Evolutionary conservation across 1,140 invertebrate genomes (phyloP), one percentile per base, ranked within the genome.

Genomic region (Triops cancriformis): DNA sequence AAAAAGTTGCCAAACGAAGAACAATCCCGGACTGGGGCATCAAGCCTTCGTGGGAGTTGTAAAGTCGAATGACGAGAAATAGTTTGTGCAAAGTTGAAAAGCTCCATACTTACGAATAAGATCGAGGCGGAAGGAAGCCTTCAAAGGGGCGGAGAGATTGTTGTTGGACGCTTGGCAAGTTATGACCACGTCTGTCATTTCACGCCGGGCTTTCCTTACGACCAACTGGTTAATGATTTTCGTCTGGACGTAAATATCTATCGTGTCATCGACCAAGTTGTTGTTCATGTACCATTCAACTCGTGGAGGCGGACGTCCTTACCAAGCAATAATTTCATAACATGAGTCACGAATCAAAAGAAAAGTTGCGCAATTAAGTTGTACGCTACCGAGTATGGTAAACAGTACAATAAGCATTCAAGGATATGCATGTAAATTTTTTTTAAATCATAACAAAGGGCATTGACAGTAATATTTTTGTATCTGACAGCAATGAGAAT

Each of bases 81-180:
- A n/a, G 23, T n/a, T 64, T 64, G 14, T 4, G 18, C 18, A 64
- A n/a, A 64, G 14, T 0, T 64, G 6, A 18, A 23, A n/a, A 64
- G 14, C 14, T 9, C 51, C 18, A 64, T 23, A 64, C 51, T 64
- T 64, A 64, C 51, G 51, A 18, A 64, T 23, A 23, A 64, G 51
- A 18, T 64, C 51, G 14, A 64, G 51, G 3, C 51, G 51, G 51
- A 64, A 64, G 10, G 51, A 64, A 6, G 51, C 18, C 18, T 64
- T 64, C n/a, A 64, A 64, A 64, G 51, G 51, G n/a, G 51, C 23
- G 18, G 51, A 12, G 18, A 64, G n/a, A 14, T 64, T 64, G 51
- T 64, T 64, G 51, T 64, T 64, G 14, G 51, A 64, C 51, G 51
- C 51, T 64, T 64, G 51, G 51, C 51, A 64, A 64, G 51, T 64